A percentile compares a stretch with the other conserved stretches of the same genome.
Evolutionary conservation across 2,888 invertebrate genomes (phyloP).

Genomic region (Xylophagus ater): DNA sequence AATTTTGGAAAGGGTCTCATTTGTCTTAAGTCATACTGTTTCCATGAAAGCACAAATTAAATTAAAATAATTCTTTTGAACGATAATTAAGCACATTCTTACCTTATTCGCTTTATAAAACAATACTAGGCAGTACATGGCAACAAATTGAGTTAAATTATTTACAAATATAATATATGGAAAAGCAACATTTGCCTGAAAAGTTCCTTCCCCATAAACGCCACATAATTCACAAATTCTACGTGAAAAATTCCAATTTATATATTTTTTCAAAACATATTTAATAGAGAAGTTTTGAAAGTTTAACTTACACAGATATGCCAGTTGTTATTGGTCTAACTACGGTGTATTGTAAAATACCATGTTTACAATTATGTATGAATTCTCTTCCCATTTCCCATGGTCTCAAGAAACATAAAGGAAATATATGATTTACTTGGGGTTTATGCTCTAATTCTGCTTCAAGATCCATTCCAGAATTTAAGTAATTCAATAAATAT

Average conservation of each 20-base stretch:
- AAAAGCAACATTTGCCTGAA: constrained; percentile 73
- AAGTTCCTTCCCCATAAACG: constrained; percentile 87
- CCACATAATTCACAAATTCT: constrained; percentile 75
- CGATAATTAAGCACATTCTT: constrained; percentile 5
- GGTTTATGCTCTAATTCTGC: constrained; percentile 68
- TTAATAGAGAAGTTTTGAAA: background rate
- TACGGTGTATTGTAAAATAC: constrained; percentile 89
- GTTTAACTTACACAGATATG: constrained; percentile 69
- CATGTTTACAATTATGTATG: constrained; percentile 91
- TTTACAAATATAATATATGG: constrained; percentile 81
- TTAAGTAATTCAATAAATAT: constrained; percentile 81
- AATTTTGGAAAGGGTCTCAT: constrained; percentile 94
- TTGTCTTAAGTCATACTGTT: constrained; percentile 59
- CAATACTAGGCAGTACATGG: constrained; percentile 91
- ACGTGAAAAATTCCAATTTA: too few species aligned
- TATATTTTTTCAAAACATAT: too few species aligned
- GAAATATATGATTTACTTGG: constrained; percentile 78
- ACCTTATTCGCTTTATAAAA: constrained; percentile 84
- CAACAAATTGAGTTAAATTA: constrained; percentile 88
- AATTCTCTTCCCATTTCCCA: constrained; percentile 92
- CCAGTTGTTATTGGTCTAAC: constrained; percentile 82
- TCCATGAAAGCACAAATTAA: background rate
- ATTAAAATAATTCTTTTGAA: constrained; percentile 2
- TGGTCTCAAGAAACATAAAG: constrained; percentile 65
- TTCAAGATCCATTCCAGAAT: constrained; percentile 77